Evolutionary conservation across 2,113 vertebrate genomes (phyloP), one percentile per base, ranked within the genome.

Genomic region (Xiphophorus couchianus): DNA sequence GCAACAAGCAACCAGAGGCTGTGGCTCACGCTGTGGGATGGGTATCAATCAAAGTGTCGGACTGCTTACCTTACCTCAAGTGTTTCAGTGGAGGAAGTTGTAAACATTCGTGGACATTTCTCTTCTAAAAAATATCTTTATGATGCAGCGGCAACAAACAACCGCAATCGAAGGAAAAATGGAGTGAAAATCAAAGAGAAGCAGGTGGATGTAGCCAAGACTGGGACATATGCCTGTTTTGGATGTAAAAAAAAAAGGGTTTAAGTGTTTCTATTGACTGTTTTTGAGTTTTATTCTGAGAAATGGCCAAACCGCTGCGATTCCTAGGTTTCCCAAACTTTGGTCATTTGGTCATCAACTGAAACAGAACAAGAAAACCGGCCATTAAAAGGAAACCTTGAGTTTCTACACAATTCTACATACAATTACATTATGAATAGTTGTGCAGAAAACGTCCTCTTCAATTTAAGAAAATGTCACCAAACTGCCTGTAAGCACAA

Each of bases 1-100:
- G 74, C 77, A 77, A 76, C 69, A 80, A 70, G 82, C 81, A 92
- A 89, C 69, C 85, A 82, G 89, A 93, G 70, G 82, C 88, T 86
- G 86, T 79, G 93, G 95, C 93, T 94, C 91, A 31, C 90, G 86
- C 90, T 91, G 54, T 81, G 87, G 90, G 89, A 37, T 78, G 88
- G 84, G 30, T 37, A 90, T 84, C 75, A 88, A 94, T 94, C 89
- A 84, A 92, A 89, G 89, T 90, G 93, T 93, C 86, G 80, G 92
- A 94, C 94, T 93, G 91, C 94, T 94, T 91, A 91, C 93, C 81
- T 94, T 96, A 95, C 95, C 96, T 96, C 95, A 94, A 95, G 95
- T 95, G 94, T 95, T 95, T 90, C 78, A 81, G 94, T 87, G 94
- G 91, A 94, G 92, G 93, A 94, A 84, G 80, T 80, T 92, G 91